These are phyloP conservation scores for Melolontha melolontha DNA, from an alignment of 2,888 invertebrate species.

Conservation along the genomic window DNA sequence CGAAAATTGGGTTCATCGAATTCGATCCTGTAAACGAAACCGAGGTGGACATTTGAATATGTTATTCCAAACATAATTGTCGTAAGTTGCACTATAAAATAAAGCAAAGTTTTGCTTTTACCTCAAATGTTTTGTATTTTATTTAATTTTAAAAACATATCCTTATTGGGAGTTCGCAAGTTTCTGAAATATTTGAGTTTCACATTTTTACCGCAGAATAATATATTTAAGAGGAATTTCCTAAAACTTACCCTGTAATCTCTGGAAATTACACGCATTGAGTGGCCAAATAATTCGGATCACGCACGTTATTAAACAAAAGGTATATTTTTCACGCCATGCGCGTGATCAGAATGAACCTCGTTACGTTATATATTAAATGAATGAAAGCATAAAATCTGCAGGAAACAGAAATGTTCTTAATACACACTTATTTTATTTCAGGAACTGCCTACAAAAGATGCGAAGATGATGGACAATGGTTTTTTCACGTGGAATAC, in stretches of 20 bases:
- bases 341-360: not conserved
- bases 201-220: too few relatives aligned
- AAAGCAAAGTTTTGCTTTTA: too few relatives aligned
- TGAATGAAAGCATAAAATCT: not conserved
- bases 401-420: slow-evolving; percentile 6
- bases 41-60: too few relatives aligned
- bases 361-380: not conserved
- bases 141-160: too few relatives aligned
- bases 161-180: too few relatives aligned
- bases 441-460: slow-evolving; percentile 85
- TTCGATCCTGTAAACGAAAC: too few relatives aligned
- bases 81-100: too few relatives aligned
- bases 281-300: slow-evolving; percentile 2
- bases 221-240: not conserved
- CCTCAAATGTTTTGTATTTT: too few relatives aligned
- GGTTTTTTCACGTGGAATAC: slow-evolving; percentile 84
- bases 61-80: too few relatives aligned
- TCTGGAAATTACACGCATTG: too few relatives aligned
- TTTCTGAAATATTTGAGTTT: too few relatives aligned
- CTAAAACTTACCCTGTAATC: not conserved
- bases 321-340: not conserved
- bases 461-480: slow-evolving; percentile 83
- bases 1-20: too few relatives aligned
- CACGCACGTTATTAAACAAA: slow-evolving; percentile 6
- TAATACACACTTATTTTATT: slow-evolving; percentile 52